phyloP scores from a whole-genome alignment of 2,888 invertebrate genomes.

The Chalcosyrphus nemorum region DNA sequence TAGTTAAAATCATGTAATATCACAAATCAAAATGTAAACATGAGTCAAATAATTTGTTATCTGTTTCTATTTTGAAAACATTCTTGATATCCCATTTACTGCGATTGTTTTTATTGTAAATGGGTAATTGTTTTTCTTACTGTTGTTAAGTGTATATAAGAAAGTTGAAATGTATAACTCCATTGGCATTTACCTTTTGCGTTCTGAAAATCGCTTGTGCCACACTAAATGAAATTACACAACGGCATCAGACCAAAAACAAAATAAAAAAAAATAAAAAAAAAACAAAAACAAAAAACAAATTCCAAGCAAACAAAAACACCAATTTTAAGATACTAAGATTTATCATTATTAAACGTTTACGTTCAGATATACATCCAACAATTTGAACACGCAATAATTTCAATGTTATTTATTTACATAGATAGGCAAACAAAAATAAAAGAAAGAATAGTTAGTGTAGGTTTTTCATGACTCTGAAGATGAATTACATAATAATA shows the following conservation, averaged over 20 bases:
- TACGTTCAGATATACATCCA: constrained; percentile 69
- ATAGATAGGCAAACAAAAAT: constrained; percentile 69
- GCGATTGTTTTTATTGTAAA: constrained; percentile 38
- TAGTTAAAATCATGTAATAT: constrained; percentile 20
- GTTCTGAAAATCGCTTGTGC: constrained; percentile 68
- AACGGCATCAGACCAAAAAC: constrained; percentile 71
- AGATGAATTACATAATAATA: constrained; percentile 18
- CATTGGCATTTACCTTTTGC: constrained; percentile 63
- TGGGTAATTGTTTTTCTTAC: constrained; percentile 46
- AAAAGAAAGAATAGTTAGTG: constrained; percentile 68
- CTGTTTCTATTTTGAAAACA: constrained; percentile 30
- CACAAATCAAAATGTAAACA: constrained; percentile 44
- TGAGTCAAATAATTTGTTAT: constrained; percentile 47
- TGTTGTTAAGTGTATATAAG: constrained; percentile 48
- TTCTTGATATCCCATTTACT: constrained; percentile 20
- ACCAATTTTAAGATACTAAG: constrained; percentile 69
- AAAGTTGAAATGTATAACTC: constrained; percentile 44
- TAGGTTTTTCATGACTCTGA: constrained; percentile 62
- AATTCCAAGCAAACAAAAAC: constrained; percentile 72
- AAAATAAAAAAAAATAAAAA: constrained; percentile 35
- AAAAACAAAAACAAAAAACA: constrained; percentile 53
- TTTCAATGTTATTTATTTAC: constrained; percentile 68
- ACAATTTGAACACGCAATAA: constrained; percentile 66
- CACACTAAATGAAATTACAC: constrained; percentile 64
- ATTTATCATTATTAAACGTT: constrained; percentile 68